These are phyloP conservation scores for Argyra leucocephala DNA, from an alignment of 2,888 invertebrate species.

Conservation along the genomic window DNA sequence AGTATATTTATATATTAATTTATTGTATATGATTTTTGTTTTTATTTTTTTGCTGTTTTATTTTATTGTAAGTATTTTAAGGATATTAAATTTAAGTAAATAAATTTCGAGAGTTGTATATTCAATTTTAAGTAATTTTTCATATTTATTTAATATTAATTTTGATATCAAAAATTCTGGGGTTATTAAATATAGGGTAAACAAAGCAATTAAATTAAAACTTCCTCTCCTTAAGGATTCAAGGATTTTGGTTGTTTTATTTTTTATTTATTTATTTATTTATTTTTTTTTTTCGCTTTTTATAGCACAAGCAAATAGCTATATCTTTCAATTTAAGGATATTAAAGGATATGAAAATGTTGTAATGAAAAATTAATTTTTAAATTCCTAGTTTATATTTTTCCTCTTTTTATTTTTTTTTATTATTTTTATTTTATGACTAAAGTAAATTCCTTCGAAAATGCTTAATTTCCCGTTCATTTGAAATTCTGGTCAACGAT, in stretches of 20 bases:
- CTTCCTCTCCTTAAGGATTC: not conserved
- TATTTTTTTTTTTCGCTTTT: too few species aligned
- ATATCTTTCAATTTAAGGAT: not conserved
- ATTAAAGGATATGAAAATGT: not conserved
- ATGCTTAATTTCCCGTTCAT: too few species aligned
- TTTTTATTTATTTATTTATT: too few species aligned
- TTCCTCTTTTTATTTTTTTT: too few species aligned
- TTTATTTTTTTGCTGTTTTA: not conserved
- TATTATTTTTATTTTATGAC: too few species aligned
- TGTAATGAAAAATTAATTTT: not conserved
- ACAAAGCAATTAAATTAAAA: constrained; percentile 1
- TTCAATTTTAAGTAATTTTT: not conserved
- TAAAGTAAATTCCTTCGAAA: too few species aligned
- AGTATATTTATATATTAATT: not conserved
- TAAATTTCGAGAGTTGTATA: not conserved
- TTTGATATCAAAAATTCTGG: not conserved
- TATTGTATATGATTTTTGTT: not conserved
- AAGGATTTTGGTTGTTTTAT: too few species aligned
- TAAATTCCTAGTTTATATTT: too few species aligned
- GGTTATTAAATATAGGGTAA: not conserved
- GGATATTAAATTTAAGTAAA: not conserved
- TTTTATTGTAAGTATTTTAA: not conserved
- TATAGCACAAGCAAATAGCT: too few species aligned
- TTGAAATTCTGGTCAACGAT: too few species aligned
- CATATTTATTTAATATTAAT: not conserved